Conservation (phyloP, 2,888 invertebrate genomes). For the Chrysodeixis includens region DNA sequence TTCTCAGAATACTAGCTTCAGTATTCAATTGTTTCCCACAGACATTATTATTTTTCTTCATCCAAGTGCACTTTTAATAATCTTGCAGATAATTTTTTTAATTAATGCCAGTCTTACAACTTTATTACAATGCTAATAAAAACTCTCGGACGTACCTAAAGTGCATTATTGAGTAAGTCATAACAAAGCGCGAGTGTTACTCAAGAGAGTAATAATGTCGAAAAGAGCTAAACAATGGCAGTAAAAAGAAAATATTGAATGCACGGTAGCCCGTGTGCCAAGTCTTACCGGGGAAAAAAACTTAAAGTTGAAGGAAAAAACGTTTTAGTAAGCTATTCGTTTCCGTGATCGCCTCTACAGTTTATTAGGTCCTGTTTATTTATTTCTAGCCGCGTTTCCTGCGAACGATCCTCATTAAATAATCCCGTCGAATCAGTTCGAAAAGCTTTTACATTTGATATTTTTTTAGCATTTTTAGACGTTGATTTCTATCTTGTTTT, state of each 20-base stretch:
- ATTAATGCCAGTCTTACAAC: background rate
- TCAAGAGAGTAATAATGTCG: background rate
- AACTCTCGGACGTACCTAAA: background rate
- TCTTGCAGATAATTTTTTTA: background rate
- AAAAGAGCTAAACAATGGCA: background rate
- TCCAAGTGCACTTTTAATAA: background rate
- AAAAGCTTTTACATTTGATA: background rate
- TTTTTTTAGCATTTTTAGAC: background rate
- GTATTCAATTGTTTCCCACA: background rate
- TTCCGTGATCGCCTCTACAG: background rate
- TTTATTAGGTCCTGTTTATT: background rate
- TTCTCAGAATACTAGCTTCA: background rate
- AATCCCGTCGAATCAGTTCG: background rate
- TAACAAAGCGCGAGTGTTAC: background rate
- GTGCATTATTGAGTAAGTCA: slow-evolving; percentile 6
- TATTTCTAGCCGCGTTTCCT: background rate
- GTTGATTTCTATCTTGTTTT: no score
- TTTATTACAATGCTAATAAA: background rate
- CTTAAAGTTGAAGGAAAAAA: background rate
- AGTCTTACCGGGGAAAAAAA: background rate
- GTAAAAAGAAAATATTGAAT: background rate
- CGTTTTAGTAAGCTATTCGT: background rate
- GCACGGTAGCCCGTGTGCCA: background rate
- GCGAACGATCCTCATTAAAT: background rate
- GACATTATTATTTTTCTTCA: background rate